These are phyloP conservation scores for Drosophila phalerata DNA, from an alignment of 2,888 invertebrate genomes.

Conservation along the genomic window DNA sequence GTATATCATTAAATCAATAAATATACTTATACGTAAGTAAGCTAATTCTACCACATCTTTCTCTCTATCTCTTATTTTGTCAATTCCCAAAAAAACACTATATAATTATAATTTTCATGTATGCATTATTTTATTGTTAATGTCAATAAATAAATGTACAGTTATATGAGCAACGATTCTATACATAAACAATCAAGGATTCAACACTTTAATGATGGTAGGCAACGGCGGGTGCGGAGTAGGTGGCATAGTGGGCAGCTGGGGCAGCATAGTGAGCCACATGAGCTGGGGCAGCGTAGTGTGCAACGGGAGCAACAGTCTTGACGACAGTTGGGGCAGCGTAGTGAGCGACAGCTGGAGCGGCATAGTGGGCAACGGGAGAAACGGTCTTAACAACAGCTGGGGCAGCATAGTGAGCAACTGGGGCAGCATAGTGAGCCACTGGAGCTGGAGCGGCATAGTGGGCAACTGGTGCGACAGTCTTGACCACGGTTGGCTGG, in stretches of 20 bases:
- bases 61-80: background rate
- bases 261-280: constrained; percentile 55
- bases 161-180: constrained; percentile 68
- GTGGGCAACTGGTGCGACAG: constrained; percentile 29
- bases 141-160: constrained; percentile 79
- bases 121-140: constrained; percentile 76
- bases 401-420: constrained; percentile 43
- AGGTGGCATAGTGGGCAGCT: constrained; percentile 47
- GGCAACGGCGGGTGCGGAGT: constrained; percentile 60
- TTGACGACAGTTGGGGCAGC: constrained; percentile 33
- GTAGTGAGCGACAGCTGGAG: constrained; percentile 52
- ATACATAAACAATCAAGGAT: constrained; percentile 32
- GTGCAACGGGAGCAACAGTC: constrained; percentile 49
- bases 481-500: constrained; percentile 42
- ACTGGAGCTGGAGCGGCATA: constrained; percentile 45
- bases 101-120: constrained; percentile 40
- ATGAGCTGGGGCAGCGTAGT: constrained; percentile 40
- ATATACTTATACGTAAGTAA: background rate
- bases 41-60: too few relatives aligned
- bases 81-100: background rate
- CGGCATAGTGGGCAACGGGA: constrained; percentile 57
- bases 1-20: background rate
- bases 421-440: constrained; percentile 42
- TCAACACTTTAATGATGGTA: constrained; percentile 70
- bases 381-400: constrained; percentile 40